These are phyloP conservation scores for Buceros bicornis DNA, from an alignment of 2,797 vertebrate species.

Conservation along the genomic window DNA sequence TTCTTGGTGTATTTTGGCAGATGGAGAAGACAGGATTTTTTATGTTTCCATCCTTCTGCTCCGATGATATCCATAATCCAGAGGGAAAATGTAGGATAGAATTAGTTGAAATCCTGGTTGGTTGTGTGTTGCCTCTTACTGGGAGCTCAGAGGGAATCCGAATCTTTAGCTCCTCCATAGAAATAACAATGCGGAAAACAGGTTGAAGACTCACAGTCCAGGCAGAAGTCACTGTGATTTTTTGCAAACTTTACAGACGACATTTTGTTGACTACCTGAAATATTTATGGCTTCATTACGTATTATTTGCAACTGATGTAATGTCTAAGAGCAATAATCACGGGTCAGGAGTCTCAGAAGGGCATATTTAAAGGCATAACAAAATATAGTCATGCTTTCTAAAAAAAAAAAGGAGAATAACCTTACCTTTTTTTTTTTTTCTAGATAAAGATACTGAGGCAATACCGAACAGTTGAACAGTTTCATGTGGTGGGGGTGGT, in stretches of 20 bases:
- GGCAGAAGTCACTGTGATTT: constrained; percentile 9
- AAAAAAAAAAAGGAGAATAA: neutral
- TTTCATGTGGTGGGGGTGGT: neutral
- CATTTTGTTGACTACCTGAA: constrained; percentile 55
- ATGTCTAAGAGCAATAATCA: constrained; percentile 67
- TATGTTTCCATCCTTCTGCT: neutral
- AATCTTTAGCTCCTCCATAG: neutral
- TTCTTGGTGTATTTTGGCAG: neutral
- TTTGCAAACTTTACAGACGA: neutral
- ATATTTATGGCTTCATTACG: constrained; percentile 68
- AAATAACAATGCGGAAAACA: neutral
- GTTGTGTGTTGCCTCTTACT: neutral
- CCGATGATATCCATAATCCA: neutral
- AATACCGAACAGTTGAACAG: neutral
- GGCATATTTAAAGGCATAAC: constrained; percentile 43
- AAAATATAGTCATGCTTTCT: constrained; percentile 39
- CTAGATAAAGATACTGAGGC: neutral
- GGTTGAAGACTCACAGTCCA: neutral
- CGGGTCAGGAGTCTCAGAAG: constrained; percentile 39
- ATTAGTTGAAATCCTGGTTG: neutral
- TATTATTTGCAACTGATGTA: constrained; percentile 71
- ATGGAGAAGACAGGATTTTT: neutral
- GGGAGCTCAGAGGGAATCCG: neutral
- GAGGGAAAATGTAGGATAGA: neutral
- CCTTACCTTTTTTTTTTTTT: constrained; percentile 14